Evolutionary conservation across 2,888 invertebrate species (phyloP).

Genomic region (Anarsia innoxiella): DNA sequence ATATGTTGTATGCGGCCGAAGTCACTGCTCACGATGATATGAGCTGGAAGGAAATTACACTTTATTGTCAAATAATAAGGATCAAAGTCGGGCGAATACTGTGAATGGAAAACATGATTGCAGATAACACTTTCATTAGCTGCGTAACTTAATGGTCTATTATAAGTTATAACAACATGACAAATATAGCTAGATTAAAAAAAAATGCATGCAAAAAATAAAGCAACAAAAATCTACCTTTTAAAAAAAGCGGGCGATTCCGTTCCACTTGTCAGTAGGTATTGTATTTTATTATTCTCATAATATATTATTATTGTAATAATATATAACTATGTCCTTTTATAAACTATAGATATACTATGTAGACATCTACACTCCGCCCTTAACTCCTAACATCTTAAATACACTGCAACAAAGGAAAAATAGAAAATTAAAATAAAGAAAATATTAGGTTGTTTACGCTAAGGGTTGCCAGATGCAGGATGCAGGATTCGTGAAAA

Average conservation of each 20-base stretch:
- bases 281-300: slow-evolving; percentile 50
- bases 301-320: slow-evolving; percentile 75
- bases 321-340: slow-evolving; percentile 73
- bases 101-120: too few species aligned
- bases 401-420: slow-evolving; percentile 72
- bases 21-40: slow-evolving; percentile 75
- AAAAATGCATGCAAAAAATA: slow-evolving; percentile 35
- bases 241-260: slow-evolving; percentile 60
- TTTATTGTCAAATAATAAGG: background rate
- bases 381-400: slow-evolving; percentile 69
- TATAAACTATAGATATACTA: slow-evolving; percentile 72
- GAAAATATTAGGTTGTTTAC: too few species aligned
- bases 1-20: slow-evolving; percentile 61
- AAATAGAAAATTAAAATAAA: slow-evolving; percentile 46
- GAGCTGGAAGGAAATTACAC: slow-evolving; percentile 46
- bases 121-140: too few species aligned
- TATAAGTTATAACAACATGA: too few species aligned
- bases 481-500: too few species aligned
- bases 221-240: slow-evolving; percentile 54
- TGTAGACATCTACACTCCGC: slow-evolving; percentile 71
- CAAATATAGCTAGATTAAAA: too few species aligned
- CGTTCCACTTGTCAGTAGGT: slow-evolving; percentile 57
- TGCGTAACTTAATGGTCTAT: too few species aligned
- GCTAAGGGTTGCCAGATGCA: too few species aligned
- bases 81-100: too few species aligned